Conservation (phyloP, 2,888 invertebrate genomes). For the Lamproptera curius region DNA sequence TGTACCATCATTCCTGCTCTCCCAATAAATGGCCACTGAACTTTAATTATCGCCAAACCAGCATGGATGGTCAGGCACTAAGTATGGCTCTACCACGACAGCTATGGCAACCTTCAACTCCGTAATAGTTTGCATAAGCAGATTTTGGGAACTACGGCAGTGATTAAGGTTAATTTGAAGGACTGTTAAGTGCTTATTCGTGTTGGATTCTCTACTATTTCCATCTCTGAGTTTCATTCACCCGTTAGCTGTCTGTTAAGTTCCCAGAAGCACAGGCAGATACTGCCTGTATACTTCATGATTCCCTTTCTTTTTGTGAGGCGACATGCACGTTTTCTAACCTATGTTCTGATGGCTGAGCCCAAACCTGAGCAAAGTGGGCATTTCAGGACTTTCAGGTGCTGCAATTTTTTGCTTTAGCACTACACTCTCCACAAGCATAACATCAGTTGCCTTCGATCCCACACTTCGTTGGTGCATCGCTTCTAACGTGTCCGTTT, state of each 20-base stretch:
- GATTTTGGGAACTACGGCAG: not conserved
- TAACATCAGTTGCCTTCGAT: slow-evolving; percentile 20
- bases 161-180: not conserved
- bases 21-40: not conserved
- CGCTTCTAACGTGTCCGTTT: slow-evolving; percentile 12
- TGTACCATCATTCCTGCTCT: not conserved
- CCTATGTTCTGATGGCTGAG: not conserved
- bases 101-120: not conserved
- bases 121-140: no score
- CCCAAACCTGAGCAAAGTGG: no score
- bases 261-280: not conserved
- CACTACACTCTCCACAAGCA: slow-evolving; percentile 18
- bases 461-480: slow-evolving; percentile 11
- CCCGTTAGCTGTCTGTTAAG: not conserved
- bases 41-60: not conserved
- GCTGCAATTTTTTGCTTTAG: slow-evolving; percentile 10
- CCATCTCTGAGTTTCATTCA: not conserved
- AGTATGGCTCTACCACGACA: not conserved
- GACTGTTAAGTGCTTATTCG: not conserved
- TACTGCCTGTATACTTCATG: not conserved
- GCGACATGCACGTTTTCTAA: not conserved
- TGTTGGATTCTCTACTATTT: not conserved
- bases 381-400: not conserved
- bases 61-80: not conserved
- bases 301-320: no score